These are phyloP conservation scores for Salvator merianae DNA, from an alignment of 2,113 vertebrate genomes.

Conservation along the genomic window DNA sequence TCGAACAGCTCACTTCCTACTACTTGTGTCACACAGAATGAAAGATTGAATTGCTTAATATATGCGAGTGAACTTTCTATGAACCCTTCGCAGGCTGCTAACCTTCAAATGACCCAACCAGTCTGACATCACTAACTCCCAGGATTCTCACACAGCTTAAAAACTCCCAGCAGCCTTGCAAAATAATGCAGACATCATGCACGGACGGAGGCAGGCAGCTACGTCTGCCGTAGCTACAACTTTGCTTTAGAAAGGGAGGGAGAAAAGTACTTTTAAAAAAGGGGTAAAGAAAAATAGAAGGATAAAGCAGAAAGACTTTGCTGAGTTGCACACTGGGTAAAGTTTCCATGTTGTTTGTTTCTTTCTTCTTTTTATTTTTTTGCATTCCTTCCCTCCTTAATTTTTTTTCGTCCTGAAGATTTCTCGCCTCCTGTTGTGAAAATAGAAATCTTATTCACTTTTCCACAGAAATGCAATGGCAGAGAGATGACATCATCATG, in stretches of 20 bases:
- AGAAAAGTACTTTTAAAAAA: neutral
- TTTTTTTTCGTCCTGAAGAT: neutral
- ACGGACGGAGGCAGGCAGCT: conserved; percentile 50
- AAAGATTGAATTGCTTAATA: conserved; percentile 99
- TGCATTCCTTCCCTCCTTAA: neutral
- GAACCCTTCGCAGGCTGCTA: conserved; percentile 98
- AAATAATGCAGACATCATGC: conserved; percentile 59
- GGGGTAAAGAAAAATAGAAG: conserved; percentile 21
- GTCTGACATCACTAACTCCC: conserved; percentile 94
- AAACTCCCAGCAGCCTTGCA: conserved; percentile 79
- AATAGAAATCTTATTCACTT: neutral
- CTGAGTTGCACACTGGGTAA: neutral
- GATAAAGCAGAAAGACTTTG: neutral
- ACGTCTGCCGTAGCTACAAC: conserved; percentile 27
- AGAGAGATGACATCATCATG: neutral
- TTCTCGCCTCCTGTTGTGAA: neutral
- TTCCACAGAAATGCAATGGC: neutral
- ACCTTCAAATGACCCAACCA: conserved; percentile 99
- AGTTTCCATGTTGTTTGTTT: neutral
- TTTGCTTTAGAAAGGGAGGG: conserved; percentile 42
- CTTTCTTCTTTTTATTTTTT: no score
- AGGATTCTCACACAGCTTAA: conserved; percentile 85
- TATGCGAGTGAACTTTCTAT: conserved; percentile 99
- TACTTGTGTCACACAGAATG: conserved; percentile 93
- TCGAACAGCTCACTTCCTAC: conserved; percentile 93